Evolutionary conservation across 2,113 vertebrate species (phyloP).

Genomic region (Ceuthmochares aereus): DNA sequence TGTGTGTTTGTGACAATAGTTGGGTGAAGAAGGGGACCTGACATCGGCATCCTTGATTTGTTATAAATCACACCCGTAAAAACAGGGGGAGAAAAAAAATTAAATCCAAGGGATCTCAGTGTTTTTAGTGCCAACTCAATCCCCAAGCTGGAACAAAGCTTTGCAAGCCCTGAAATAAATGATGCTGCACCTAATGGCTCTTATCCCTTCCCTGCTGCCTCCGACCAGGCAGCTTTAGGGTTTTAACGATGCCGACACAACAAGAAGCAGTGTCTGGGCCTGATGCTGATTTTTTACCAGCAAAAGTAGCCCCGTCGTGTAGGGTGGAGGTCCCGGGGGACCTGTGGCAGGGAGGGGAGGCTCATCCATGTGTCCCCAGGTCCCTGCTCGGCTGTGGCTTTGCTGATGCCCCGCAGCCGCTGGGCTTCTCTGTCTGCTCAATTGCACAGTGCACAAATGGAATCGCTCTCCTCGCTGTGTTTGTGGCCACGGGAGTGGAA

Average conservation of each 20-base stretch:
- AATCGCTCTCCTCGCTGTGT: conserved; percentile 65
- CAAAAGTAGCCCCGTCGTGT: neutral
- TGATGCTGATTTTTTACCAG: neutral
- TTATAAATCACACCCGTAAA: conserved; percentile 42
- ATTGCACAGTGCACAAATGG: conserved; percentile 66
- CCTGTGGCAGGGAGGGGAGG: neutral
- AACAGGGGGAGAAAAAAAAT: neutral
- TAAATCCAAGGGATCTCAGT: neutral
- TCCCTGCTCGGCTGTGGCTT: neutral
- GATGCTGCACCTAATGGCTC: conserved; percentile 44
- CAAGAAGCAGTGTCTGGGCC: neutral
- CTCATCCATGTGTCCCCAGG: neutral
- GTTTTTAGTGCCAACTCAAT: conserved; percentile 40
- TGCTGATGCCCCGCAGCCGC: conserved; percentile 48
- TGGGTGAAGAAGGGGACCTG: conserved; percentile 45
- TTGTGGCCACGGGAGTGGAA: conserved; percentile 72
- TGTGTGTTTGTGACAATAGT: conserved; percentile 11
- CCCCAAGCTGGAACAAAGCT: conserved; percentile 58
- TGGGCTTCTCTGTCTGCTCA: conserved; percentile 64
- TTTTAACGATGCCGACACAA: neutral
- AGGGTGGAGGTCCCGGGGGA: neutral
- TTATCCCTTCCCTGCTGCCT: conserved; percentile 38
- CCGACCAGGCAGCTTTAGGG: conserved; percentile 28
- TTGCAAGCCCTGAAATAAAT: conserved; percentile 59
- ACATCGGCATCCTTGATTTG: neutral